A percentile compares a stretch with the other conserved stretches of the same genome.
phyloP scores from a whole-genome alignment of 2,113 vertebrate species.

The Lampris incognitus region DNA sequence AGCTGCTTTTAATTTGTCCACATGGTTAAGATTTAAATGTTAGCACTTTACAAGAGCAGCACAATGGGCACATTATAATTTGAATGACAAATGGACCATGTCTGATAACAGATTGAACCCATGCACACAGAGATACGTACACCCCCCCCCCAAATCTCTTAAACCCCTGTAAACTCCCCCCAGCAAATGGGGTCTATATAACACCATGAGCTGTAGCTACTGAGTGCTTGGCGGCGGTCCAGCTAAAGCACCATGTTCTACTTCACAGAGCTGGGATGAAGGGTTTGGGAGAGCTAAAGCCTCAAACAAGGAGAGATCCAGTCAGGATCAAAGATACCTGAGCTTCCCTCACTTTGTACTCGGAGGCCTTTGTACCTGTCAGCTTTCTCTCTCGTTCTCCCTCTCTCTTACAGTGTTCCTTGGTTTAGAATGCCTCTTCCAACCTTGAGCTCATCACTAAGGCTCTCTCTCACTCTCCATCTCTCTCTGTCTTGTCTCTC shows the following conservation, averaged over 20 bases:
- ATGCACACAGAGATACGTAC: background rate
- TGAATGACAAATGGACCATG: background rate
- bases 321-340: conserved; percentile 53
- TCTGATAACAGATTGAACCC: background rate
- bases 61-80: too few species aligned
- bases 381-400: conserved; percentile 21
- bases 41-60: too few species aligned
- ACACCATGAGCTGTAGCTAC: background rate
- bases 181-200: background rate
- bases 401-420: conserved; percentile 13
- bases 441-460: conserved; percentile 26
- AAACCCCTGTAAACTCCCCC: background rate
- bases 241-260: conserved; percentile 25
- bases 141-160: background rate
- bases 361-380: conserved; percentile 37
- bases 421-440: background rate
- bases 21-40: too few species aligned
- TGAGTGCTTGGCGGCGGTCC: conserved; percentile 1
- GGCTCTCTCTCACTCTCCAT: background rate
- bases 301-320: conserved; percentile 33
- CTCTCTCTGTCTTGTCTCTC: background rate
- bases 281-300: conserved; percentile 17
- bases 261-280: conserved; percentile 47
- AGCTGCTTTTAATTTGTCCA: too few species aligned
- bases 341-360: conserved; percentile 40